Conservation (phyloP, 2,113 vertebrate species). For the Antechinus flavipes region DNA sequence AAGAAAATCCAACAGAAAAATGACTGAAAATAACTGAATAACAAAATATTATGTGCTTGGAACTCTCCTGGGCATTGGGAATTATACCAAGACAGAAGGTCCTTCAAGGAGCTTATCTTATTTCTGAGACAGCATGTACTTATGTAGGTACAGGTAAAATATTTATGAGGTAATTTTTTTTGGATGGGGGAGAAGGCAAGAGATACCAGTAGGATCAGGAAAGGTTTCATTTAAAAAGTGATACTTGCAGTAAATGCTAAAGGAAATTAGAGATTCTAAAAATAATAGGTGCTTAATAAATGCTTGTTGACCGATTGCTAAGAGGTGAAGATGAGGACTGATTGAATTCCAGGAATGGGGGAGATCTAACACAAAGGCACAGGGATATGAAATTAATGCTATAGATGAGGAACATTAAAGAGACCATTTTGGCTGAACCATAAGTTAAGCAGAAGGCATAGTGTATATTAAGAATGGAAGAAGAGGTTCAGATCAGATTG, state of each 20-base stretch:
- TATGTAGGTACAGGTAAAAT: background rate
- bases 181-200: background rate
- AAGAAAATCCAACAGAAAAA: background rate
- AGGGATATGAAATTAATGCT: background rate
- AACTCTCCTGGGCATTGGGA: background rate
- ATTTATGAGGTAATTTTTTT: background rate
- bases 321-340: background rate
- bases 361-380: background rate
- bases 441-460: background rate
- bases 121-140: background rate
- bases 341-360: background rate
- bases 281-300: background rate
- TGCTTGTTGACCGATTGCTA: background rate
- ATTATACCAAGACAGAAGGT: background rate
- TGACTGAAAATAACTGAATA: background rate
- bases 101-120: background rate
- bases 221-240: background rate
- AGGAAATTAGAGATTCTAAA: background rate
- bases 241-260: background rate
- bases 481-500: background rate
- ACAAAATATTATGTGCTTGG: background rate
- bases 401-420: background rate
- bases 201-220: background rate
- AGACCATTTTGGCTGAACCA: background rate
- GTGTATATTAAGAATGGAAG: background rate